Evolutionary conservation across 1,140 invertebrate genomes (phyloP).

Genomic region (Tetragonula clypearis): DNA sequence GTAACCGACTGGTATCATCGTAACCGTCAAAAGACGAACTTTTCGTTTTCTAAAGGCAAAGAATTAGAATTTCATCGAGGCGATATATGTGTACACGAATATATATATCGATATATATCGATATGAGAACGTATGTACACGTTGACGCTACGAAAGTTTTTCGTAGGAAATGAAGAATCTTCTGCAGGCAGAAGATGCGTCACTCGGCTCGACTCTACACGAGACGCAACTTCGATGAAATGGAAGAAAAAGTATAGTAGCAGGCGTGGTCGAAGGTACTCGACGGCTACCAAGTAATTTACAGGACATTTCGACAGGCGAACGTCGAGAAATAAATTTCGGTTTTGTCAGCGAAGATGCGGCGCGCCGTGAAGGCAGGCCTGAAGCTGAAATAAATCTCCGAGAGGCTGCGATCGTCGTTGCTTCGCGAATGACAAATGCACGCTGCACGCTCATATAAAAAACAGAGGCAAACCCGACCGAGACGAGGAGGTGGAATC

Average conservation of each 20-base stretch:
- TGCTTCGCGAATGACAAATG: constrained; percentile 43
- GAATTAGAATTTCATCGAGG: background rate
- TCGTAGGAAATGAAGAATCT: too few relatives aligned
- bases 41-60: background rate
- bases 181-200: background rate
- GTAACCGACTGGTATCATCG: background rate
- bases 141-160: background rate
- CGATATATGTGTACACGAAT: background rate
- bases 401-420: constrained; percentile 19
- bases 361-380: constrained; percentile 16
- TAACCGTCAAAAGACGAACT: background rate
- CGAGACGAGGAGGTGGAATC: background rate
- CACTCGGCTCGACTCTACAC: background rate
- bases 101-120: too few relatives aligned
- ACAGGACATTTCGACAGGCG: background rate
- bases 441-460: constrained; percentile 13
- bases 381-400: constrained; percentile 31
- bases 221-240: background rate
- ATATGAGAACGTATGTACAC: background rate
- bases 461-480: constrained; percentile 4
- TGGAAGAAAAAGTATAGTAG: background rate
- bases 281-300: background rate
- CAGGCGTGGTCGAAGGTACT: background rate
- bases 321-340: constrained; percentile 25
- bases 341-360: constrained; percentile 25